Conservation (phyloP, 1,140 invertebrate genomes). For the Tetragonula clypearis region DNA sequence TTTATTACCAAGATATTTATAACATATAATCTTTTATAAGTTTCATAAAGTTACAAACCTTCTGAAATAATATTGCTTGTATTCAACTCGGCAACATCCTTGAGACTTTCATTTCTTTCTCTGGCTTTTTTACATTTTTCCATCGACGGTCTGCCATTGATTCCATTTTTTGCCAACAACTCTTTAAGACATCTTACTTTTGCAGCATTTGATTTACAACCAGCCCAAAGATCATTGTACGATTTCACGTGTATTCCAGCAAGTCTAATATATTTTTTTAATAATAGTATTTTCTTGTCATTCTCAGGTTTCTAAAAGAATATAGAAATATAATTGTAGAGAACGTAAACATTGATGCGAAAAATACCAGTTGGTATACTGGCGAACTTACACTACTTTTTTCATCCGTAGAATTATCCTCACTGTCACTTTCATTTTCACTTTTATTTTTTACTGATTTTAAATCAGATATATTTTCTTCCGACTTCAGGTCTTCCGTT, state of each 20-base stretch:
- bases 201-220: slow-evolving; percentile 69
- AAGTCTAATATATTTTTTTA: slow-evolving; percentile 72
- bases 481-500: slow-evolving; percentile 2
- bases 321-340: background rate
- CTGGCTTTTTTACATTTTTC: slow-evolving; percentile 75
- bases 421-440: slow-evolving; percentile 53
- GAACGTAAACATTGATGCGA: background rate
- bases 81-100: slow-evolving; percentile 71
- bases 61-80: slow-evolving; percentile 71
- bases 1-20: slow-evolving; percentile 10
- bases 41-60: slow-evolving; percentile 62
- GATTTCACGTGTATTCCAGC: slow-evolving; percentile 73
- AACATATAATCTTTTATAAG: background rate
- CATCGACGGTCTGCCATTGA: slow-evolving; percentile 70
- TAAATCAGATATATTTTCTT: slow-evolving; percentile 23
- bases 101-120: slow-evolving; percentile 63
- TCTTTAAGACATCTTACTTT: slow-evolving; percentile 67
- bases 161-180: slow-evolving; percentile 73
- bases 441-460: slow-evolving; percentile 41
- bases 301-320: slow-evolving; percentile 45
- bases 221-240: slow-evolving; percentile 71
- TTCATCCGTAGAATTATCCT: slow-evolving; percentile 44
- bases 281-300: slow-evolving; percentile 61
- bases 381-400: slow-evolving; percentile 49
- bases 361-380: background rate